These are phyloP conservation scores for Orchesella cincta DNA, from an alignment of 1,140 invertebrate species.

Conservation along the genomic window DNA sequence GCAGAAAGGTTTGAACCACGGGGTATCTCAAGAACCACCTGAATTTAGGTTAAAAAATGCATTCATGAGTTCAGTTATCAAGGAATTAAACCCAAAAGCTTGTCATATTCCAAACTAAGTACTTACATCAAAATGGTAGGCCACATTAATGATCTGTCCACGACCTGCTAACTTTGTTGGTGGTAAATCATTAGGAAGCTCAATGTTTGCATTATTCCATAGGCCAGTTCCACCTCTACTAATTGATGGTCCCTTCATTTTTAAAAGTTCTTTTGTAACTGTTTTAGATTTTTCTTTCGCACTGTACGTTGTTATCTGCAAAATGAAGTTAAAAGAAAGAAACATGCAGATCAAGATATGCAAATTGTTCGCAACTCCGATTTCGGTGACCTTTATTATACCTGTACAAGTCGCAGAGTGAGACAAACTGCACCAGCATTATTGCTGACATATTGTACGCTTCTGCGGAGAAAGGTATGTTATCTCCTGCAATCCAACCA, in stretches of 20 bases:
- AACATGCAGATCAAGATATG: neutral
- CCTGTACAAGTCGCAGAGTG: neutral
- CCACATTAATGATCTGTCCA: constrained; percentile 1
- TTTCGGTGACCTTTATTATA: neutral
- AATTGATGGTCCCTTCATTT: constrained; percentile 20
- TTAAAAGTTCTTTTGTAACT: constrained; percentile 9
- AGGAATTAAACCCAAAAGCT: neutral
- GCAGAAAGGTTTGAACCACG: constrained; percentile 1
- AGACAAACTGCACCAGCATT: constrained; percentile 3
- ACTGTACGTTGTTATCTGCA: constrained; percentile 17
- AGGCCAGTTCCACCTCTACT: constrained; percentile 12
- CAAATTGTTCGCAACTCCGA: neutral
- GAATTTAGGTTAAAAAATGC: neutral
- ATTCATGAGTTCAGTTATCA: neutral
- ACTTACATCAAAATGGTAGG: constrained; percentile 15
- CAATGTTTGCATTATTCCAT: constrained; percentile 5
- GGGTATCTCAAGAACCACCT: constrained; percentile 21
- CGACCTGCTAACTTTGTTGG: constrained; percentile 9
- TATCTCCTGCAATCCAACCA: constrained; percentile 9
- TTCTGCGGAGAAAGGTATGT: constrained; percentile 20
- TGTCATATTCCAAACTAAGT: constrained; percentile 2
- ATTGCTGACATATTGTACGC: constrained; percentile 28
- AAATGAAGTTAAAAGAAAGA: neutral
- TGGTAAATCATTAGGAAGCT: constrained; percentile 15
- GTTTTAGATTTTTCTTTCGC: neutral